Conservation (phyloP, 2,888 invertebrate genomes). For the Nymphalis urticae region DNA sequence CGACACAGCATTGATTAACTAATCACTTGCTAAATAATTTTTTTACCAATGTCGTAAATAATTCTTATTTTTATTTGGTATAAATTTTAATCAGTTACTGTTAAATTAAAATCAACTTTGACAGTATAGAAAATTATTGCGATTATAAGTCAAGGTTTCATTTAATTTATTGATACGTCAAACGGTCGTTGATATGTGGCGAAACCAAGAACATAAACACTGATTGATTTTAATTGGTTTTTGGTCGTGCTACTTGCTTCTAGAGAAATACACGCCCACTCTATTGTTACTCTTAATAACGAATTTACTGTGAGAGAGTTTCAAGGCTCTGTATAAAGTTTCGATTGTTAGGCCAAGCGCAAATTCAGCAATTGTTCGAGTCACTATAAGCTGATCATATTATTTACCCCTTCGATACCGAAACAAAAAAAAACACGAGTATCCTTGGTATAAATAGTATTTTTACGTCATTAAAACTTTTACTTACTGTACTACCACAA, state of each 20-base stretch:
- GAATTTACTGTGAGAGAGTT: conserved; percentile 59
- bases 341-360: not conserved
- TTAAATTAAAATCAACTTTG: not conserved
- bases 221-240: conserved; percentile 32
- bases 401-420: too few species aligned
- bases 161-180: not conserved
- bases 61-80: not conserved
- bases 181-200: not conserved
- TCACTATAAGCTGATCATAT: too few species aligned
- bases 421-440: too few species aligned
- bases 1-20: too few species aligned
- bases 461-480: too few species aligned
- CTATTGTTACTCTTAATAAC: conserved; percentile 56
- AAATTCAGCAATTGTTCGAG: not conserved
- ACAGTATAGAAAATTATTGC: not conserved
- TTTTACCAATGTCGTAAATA: too few species aligned
- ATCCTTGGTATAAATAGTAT: too few species aligned
- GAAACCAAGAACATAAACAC: conserved; percentile 17
- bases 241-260: conserved; percentile 5
- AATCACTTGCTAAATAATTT: too few species aligned
- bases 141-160: conserved; percentile 12
- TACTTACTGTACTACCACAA: not conserved
- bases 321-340: conserved; percentile 12
- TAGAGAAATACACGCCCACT: conserved; percentile 26
- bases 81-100: not conserved